Evolutionary conservation across 2,888 invertebrate species (phyloP).

Genomic region (Aethes cnicana): DNA sequence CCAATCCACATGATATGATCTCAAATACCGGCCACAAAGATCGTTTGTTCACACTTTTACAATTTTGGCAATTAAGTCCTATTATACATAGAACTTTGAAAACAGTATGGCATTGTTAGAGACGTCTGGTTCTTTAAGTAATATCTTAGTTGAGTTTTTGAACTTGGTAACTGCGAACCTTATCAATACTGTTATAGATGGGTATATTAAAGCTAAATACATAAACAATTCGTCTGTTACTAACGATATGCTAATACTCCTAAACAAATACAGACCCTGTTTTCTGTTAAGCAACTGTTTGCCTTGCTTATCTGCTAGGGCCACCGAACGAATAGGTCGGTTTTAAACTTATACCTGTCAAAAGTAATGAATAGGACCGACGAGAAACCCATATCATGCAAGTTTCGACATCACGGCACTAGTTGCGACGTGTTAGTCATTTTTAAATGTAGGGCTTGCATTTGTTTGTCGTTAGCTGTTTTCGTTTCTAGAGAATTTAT

Average conservation of each 20-base stretch:
- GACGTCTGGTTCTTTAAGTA: too few relatives aligned
- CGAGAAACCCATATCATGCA: constrained; percentile 43
- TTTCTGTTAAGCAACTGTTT: constrained; percentile 1
- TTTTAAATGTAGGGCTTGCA: constrained; percentile 2
- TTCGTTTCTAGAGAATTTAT: too few relatives aligned
- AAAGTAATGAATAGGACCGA: constrained; percentile 31
- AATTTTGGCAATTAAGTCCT: too few relatives aligned
- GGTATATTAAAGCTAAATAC: too few relatives aligned
- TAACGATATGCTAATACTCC: neutral
- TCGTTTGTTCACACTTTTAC: too few relatives aligned
- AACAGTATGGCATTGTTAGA: too few relatives aligned
- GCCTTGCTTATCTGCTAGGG: neutral
- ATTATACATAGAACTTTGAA: too few relatives aligned
- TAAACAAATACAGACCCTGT: neutral
- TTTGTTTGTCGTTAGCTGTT: neutral
- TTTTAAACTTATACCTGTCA: constrained; percentile 32
- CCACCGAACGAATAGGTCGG: neutral
- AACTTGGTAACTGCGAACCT: too few relatives aligned
- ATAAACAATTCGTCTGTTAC: neutral
- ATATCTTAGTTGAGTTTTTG: too few relatives aligned
- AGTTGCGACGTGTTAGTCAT: constrained; percentile 41
- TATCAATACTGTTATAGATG: too few relatives aligned
- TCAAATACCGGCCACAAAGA: too few relatives aligned
- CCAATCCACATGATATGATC: neutral
- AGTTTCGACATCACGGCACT: constrained; percentile 49